phyloP scores from a whole-genome alignment of 2,888 invertebrate species.

The Rhamphomyia laevipes region DNA sequence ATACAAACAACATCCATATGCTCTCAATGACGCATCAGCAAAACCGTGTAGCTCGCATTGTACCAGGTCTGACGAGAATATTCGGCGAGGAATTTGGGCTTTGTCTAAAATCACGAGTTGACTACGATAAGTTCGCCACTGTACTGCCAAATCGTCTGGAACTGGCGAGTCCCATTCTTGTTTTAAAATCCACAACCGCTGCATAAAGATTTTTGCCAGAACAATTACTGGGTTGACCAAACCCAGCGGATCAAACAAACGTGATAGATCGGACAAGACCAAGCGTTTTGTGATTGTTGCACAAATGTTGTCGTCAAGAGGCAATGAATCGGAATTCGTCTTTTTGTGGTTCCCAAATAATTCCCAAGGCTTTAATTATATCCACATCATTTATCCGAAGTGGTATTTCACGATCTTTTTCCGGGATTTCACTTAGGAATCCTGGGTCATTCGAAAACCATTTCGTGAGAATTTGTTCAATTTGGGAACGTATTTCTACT shows the following conservation, averaged over 20 bases:
- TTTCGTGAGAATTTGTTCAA: too few relatives aligned
- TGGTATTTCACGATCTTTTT: too few relatives aligned
- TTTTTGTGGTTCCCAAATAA: conserved; percentile 12
- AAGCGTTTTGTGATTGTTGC: too few relatives aligned
- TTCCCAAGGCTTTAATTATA: conserved; percentile 12
- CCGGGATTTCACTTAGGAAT: too few relatives aligned
- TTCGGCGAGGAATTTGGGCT: too few relatives aligned
- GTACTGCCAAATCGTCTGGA: background rate
- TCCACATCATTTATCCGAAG: conserved; percentile 6
- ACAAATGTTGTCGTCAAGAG: too few relatives aligned
- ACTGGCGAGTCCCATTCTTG: conserved; percentile 6
- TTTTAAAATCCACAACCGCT: conserved; percentile 9
- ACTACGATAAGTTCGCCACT: background rate
- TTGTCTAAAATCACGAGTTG: background rate
- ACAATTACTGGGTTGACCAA: conserved; percentile 13
- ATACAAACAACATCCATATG: conserved; percentile 11
- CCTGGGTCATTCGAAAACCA: too few relatives aligned
- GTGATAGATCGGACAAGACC: too few relatives aligned
- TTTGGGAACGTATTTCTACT: too few relatives aligned
- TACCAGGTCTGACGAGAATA: conserved; percentile 2
- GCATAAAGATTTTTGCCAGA: conserved; percentile 11
- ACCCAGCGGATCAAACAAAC: too few relatives aligned
- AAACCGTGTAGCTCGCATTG: conserved; percentile 9
- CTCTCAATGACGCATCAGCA: conserved; percentile 10
- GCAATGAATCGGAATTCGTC: too few relatives aligned